A percentile compares a stretch with the other conserved stretches of the same genome.
phyloP scores from a whole-genome alignment of 2,113 vertebrate species.

The Antechinus flavipes region DNA sequence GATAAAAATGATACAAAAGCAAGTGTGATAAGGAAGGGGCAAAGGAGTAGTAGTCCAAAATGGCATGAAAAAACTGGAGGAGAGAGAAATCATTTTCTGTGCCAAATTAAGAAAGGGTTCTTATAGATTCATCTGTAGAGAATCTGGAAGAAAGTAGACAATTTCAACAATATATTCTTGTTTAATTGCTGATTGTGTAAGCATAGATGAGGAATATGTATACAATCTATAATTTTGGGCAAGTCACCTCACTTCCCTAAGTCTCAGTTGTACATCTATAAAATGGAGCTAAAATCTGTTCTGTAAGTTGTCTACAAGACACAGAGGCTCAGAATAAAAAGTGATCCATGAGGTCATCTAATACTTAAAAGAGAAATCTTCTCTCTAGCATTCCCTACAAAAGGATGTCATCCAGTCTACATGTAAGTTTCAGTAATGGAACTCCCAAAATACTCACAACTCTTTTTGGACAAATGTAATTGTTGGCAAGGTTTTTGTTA shows the following conservation, averaged over 20 bases:
- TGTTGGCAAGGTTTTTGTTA: background rate
- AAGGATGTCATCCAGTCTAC: background rate
- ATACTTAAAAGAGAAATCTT: background rate
- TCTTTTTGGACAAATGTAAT: background rate
- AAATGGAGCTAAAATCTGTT: background rate
- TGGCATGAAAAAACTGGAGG: background rate
- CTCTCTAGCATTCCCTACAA: background rate
- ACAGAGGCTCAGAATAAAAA: background rate
- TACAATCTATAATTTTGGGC: background rate
- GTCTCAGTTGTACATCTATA: background rate
- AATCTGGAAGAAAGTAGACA: background rate
- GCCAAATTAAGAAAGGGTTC: background rate
- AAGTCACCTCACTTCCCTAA: slow-evolving; percentile 17
- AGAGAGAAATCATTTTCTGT: background rate
- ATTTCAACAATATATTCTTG: background rate
- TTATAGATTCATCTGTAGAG: background rate
- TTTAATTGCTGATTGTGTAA: background rate
- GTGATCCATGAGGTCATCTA: background rate
- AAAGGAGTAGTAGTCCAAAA: background rate
- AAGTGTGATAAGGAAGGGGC: background rate
- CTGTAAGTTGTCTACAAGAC: background rate
- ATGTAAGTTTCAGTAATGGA: background rate
- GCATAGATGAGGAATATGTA: background rate
- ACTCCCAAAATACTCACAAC: background rate
- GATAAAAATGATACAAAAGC: background rate